phyloP scores from a whole-genome alignment of 1,140 invertebrate species.

The Anoplophora glabripennis region DNA sequence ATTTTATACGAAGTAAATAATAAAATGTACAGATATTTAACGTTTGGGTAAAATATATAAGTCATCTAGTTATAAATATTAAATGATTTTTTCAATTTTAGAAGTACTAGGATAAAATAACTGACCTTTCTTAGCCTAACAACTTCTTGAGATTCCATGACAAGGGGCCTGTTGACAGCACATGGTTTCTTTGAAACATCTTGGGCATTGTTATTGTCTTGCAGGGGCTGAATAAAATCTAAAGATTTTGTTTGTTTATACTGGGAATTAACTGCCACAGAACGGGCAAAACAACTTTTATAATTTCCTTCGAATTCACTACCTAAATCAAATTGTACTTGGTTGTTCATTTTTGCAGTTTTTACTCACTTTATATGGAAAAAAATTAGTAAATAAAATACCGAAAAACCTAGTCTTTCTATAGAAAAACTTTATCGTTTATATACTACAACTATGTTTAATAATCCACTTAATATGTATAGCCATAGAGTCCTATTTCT shows the following conservation, averaged over 20 bases:
- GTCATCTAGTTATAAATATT: too few species aligned
- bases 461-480: too few species aligned
- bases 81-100: too few species aligned
- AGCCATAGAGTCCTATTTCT: too few species aligned
- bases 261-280: slow-evolving; percentile 40
- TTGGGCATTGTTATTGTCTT: background rate
- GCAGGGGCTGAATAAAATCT: background rate
- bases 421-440: too few species aligned
- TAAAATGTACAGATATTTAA: too few species aligned
- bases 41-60: too few species aligned
- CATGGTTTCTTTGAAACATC: background rate
- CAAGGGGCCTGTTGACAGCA: too few species aligned
- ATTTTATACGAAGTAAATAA: too few species aligned
- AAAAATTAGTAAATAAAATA: too few species aligned
- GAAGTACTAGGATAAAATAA: background rate
- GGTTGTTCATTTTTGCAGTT: slow-evolving; percentile 5
- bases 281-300: slow-evolving; percentile 44
- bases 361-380: background rate
- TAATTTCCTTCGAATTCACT: slow-evolving; percentile 34
- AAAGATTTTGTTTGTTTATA: slow-evolving; percentile 30
- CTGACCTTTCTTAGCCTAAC: slow-evolving; percentile 7
- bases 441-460: too few species aligned
- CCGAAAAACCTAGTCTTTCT: too few species aligned
- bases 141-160: background rate
- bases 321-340: slow-evolving; percentile 10